These are phyloP conservation scores for Panurus biarmicus DNA, from an alignment of 2,113 vertebrate species.

Conservation along the genomic window DNA sequence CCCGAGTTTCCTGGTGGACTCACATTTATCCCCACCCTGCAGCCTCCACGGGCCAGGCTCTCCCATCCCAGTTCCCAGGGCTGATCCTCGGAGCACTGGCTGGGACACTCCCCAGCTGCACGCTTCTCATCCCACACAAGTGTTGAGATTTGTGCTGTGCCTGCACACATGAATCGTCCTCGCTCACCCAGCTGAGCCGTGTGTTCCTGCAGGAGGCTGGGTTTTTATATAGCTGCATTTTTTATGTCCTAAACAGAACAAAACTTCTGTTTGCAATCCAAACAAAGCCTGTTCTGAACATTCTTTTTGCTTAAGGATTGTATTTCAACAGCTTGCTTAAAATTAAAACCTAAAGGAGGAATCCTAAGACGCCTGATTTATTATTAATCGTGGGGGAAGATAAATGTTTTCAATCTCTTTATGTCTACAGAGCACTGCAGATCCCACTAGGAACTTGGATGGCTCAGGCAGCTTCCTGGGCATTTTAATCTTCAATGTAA, in stretches of 20 bases:
- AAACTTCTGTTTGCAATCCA: not conserved
- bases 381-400: not conserved
- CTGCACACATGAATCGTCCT: not conserved
- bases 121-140: not conserved
- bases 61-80: too few relatives aligned
- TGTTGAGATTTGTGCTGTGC: not conserved
- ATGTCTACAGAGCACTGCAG: not conserved
- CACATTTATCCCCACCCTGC: too few relatives aligned
- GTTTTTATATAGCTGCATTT: not conserved
- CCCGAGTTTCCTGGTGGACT: too few relatives aligned
- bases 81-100: fast-evolving
- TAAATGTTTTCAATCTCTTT: not conserved
- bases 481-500: not conserved
- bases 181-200: not conserved
- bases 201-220: not conserved
- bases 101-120: not conserved
- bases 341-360: conserved; percentile 5
- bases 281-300: not conserved
- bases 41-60: too few relatives aligned
- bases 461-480: not conserved
- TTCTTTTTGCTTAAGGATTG: not conserved
- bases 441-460: not conserved
- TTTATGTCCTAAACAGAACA: not conserved
- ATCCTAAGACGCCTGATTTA: not conserved
- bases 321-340: not conserved